Percentiles rank a stretch among this genome's conserved stretches.
Evolutionary conservation across 1,140 invertebrate genomes (phyloP).

Genomic region (Macrosteles quadrilineatus): DNA sequence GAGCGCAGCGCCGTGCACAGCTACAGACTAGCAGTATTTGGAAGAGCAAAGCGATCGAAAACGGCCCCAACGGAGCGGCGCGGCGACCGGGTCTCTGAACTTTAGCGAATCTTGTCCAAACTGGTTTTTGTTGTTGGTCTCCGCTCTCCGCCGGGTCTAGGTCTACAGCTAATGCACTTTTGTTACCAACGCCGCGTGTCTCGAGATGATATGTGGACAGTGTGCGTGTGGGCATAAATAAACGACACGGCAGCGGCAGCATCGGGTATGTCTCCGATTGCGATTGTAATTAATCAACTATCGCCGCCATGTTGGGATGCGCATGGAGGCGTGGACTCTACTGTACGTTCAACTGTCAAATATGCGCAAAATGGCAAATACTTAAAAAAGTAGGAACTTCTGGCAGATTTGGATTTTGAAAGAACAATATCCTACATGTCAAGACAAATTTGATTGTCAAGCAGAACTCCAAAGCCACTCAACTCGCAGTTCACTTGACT

Average conservation of each 20-base stretch:
- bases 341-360: no score
- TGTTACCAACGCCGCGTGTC: background rate
- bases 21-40: no score
- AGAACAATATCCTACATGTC: no score
- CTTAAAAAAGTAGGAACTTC: no score
- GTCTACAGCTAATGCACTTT: conserved; percentile 1
- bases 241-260: background rate
- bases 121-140: conserved; percentile 14
- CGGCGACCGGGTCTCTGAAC: background rate
- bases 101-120: conserved; percentile 9
- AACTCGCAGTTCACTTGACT: no score
- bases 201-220: background rate
- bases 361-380: no score
- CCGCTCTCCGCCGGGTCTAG: background rate
- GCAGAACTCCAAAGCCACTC: no score
- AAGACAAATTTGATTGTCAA: no score
- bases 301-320: no score
- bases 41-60: conserved; percentile 1
- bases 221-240: background rate
- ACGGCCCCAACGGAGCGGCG: background rate
- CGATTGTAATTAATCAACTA: background rate
- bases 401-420: no score
- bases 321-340: no score
- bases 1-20: no score
- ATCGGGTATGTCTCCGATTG: background rate